Base-by-base conservation (phyloP, 2,797 vertebrate genomes). In the Enteromius unitaeniatus region DNA sequence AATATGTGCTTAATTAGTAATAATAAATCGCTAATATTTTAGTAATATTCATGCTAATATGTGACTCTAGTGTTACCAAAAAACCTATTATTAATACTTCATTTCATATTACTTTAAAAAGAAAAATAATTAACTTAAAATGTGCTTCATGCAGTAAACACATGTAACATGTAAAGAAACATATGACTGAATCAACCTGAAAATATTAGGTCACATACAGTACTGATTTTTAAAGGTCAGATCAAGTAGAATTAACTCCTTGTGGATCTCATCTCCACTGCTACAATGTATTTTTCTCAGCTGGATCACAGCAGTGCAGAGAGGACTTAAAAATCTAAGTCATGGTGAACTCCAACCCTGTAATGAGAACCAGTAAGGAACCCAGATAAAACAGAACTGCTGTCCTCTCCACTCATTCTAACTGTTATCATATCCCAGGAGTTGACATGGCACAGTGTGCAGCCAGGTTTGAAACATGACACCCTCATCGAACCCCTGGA, bases 401-500 rank as follows among this genome's bases (percentile, higher is more conserved):
- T 86, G 62, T 79, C 79, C 75, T 77, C 65, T 78, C 70, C 73
- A 47, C 65, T 81, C 19, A 60, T 73, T 85, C 76, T 68, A 76
- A 58, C 74, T 80, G 83, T 83, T 82, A 76, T 84, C 82, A 82
- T 72, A 84, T 88, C 83, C 70, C 80, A 90, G 84, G 88, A 88
- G 86, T 90, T 89, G 88, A 91, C 65, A 68, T 72, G 78, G 28
- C 82, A 62, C 77, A 76, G 90, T 85, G 88, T 89, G 93, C 88
- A 42, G 49, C 86, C 84, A 90, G 90, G 90, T 90, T 93, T 95
- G 92, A 93, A 93, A 95, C 89, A 91, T 75, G 92, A 95, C 92
- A 90, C 90, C 92, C 93, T 93, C 94, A 91, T 95, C 93, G 93
- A 93, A 93, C 73, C 84, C 76, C 51, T 37, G 65, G 78, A 17